Evolutionary conservation across 2,797 vertebrate species (phyloP).

Genomic region (Anguilla megastoma): DNA sequence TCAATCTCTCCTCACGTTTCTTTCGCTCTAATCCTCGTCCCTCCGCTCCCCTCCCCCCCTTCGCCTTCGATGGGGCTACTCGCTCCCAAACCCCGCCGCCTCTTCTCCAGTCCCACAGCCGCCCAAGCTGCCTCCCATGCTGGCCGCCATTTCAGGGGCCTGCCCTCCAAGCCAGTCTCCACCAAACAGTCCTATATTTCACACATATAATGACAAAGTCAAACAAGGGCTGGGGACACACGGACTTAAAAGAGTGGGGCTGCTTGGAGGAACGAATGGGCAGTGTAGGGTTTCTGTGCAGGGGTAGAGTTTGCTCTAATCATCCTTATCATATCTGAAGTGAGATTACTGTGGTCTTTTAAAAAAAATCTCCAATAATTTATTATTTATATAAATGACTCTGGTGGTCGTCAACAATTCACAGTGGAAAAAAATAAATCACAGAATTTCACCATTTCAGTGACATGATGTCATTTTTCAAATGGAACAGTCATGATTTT

Average conservation of each 20-base stretch:
- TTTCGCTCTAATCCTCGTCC: constrained; percentile 45
- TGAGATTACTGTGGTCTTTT: no score
- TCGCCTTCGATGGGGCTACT: constrained; percentile 44
- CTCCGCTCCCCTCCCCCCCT: constrained; percentile 4
- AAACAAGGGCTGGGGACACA: constrained; percentile 51
- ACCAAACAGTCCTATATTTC: constrained; percentile 54
- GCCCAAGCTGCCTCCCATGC: not conserved
- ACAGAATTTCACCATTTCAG: not conserved
- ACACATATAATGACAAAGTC: constrained; percentile 48
- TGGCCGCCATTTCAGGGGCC: constrained; percentile 33
- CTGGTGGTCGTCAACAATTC: not conserved
- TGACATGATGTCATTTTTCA: not conserved
- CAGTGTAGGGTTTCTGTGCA: not conserved
- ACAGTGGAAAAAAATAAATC: not conserved
- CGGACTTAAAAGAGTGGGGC: constrained; percentile 34
- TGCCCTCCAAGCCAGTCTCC: constrained; percentile 39
- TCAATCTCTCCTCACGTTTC: constrained; percentile 58
- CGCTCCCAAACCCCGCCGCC: constrained; percentile 40
- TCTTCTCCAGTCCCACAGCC: constrained; percentile 34
- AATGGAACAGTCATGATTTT: not conserved
- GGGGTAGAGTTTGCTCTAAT: not conserved
- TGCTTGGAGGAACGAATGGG: constrained; percentile 32
- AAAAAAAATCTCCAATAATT: no score
- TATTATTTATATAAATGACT: not conserved
- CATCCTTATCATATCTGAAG: not conserved